A percentile compares a stretch with the other conserved stretches of the same genome.
phyloP scores from a whole-genome alignment of 2,113 vertebrate genomes.

The Daphoenositta chrysoptera region DNA sequence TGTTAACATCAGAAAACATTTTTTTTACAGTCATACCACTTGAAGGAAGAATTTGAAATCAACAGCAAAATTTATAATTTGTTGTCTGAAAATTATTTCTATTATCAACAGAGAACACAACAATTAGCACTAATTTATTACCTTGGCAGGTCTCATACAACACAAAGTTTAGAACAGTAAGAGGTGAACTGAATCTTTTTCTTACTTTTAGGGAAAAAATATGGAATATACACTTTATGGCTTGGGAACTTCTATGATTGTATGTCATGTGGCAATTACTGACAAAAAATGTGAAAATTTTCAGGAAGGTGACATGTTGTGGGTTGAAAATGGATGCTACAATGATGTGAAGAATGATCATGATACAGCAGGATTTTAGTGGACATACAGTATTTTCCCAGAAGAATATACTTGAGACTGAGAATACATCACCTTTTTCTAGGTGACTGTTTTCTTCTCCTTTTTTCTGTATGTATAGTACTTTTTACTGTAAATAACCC shows the following conservation, averaged over 20 bases:
- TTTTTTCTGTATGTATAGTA: not conserved
- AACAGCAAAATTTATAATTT: not conserved
- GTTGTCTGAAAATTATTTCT: not conserved
- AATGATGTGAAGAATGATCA: not conserved
- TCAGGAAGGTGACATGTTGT: not conserved
- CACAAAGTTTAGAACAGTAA: not conserved
- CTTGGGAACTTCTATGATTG: not conserved
- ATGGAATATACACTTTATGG: not conserved
- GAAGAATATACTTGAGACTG: not conserved
- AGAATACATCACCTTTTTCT: not conserved
- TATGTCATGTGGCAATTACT: not conserved
- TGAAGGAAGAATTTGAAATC: not conserved
- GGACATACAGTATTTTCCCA: not conserved
- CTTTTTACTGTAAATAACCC: not conserved
- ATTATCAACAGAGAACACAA: not conserved
- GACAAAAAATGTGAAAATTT: not conserved
- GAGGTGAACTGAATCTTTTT: not conserved
- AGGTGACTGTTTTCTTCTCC: rapidly evolving
- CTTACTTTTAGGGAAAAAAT: not conserved
- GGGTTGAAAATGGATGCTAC: not conserved
- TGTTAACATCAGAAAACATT: not conserved
- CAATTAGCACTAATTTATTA: not conserved
- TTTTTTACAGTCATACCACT: not conserved
- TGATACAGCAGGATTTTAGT: not conserved
- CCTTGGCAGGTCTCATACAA: not conserved